Conservation (phyloP, 2,888 invertebrate genomes). For the Drosophila dives region DNA sequence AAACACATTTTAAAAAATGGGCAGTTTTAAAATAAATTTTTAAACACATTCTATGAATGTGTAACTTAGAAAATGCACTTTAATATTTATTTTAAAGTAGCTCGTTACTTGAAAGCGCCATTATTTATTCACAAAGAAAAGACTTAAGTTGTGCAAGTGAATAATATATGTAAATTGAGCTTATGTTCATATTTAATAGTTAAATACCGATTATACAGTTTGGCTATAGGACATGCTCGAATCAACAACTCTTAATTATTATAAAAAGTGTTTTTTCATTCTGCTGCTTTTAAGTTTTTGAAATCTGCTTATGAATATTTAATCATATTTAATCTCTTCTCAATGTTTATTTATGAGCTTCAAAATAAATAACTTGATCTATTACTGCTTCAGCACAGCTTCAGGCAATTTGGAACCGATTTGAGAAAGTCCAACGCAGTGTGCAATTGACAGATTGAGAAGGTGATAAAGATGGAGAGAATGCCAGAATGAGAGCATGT, state of each 20-base stretch:
- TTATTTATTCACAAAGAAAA: background rate
- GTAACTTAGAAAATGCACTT: background rate
- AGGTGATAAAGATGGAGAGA: background rate
- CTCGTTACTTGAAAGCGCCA: background rate
- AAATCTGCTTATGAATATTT: background rate
- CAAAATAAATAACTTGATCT: background rate
- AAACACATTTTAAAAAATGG: background rate
- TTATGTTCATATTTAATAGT: background rate
- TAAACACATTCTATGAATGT: background rate
- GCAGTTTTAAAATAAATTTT: background rate
- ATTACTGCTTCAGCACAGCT: background rate
- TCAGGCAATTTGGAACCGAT: background rate
- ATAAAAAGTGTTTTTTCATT: background rate
- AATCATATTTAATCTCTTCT: background rate
- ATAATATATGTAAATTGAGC: background rate
- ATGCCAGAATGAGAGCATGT: background rate
- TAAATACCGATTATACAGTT: background rate
- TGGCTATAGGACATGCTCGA: background rate
- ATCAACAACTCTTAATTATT: background rate
- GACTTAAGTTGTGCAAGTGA: background rate
- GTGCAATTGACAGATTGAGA: constrained; percentile 34
- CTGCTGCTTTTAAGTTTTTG: background rate
- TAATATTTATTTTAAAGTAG: background rate
- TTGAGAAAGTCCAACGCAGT: constrained; percentile 15
- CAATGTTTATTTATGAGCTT: background rate